phyloP scores from a whole-genome alignment of 2,888 invertebrate genomes.

The Stenichneumon culpator region DNA sequence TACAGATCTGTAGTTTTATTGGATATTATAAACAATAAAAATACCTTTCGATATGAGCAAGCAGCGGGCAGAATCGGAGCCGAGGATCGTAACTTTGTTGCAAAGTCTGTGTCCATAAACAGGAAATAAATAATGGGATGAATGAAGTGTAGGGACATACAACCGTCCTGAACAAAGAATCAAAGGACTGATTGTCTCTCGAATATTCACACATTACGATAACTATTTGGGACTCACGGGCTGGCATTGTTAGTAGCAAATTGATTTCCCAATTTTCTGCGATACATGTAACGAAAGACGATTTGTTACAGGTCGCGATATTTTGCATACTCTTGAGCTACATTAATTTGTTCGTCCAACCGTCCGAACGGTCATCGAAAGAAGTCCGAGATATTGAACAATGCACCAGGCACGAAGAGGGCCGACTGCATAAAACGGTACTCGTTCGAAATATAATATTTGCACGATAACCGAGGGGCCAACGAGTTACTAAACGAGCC shows the following conservation, averaged over 20 bases:
- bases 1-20: neutral
- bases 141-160: neutral
- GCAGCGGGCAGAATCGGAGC: neutral
- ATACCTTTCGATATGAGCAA: neutral
- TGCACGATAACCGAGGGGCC: conserved; percentile 72
- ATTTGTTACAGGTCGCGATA: neutral
- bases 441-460: conserved; percentile 74
- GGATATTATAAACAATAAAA: neutral
- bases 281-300: neutral
- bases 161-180: too few species aligned
- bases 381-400: neutral
- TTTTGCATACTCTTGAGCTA: neutral
- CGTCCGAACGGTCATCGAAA: neutral
- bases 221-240: neutral
- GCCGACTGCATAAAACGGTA: conserved; percentile 73
- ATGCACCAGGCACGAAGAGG: neutral
- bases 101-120: neutral
- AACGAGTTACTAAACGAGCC: conserved; percentile 70
- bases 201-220: too few species aligned
- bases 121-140: neutral
- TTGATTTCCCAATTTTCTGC: neutral
- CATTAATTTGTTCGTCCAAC: neutral
- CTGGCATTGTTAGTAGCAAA: neutral
- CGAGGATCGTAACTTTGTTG: neutral
- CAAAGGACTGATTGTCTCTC: too few species aligned